phyloP scores from a whole-genome alignment of 2,113 vertebrate species.

The Rhizomys pruinosus region DNA sequence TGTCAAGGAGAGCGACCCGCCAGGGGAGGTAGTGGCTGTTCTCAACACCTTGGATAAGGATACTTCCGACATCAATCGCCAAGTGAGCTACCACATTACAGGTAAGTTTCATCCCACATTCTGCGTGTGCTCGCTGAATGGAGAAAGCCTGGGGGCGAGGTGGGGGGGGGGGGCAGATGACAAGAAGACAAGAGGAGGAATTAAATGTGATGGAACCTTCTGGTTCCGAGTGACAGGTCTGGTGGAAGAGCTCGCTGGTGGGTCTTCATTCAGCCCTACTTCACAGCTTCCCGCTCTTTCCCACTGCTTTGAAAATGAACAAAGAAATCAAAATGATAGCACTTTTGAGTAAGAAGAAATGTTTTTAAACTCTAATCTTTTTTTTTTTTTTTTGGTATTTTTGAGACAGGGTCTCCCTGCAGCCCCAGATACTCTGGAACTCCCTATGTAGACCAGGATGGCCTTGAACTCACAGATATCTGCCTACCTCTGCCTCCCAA shows the following conservation, averaged over 20 bases:
- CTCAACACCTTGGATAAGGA: conserved; percentile 96
- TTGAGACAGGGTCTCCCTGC: too few species aligned
- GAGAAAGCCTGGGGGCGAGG: too few species aligned
- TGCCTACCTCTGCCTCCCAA: too few species aligned
- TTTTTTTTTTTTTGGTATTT: too few species aligned
- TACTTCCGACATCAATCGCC: conserved; percentile 93
- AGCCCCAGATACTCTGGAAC: too few species aligned
- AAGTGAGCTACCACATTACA: conserved; percentile 98
- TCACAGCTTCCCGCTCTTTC: neutral
- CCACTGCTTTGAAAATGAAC: too few species aligned
- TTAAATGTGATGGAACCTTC: neutral
- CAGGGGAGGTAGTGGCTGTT: conserved; percentile 96
- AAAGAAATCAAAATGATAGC: conserved; percentile 30
- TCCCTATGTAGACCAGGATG: too few species aligned
- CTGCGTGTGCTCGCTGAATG: neutral
- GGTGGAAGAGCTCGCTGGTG: accelerated
- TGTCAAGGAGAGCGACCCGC: conserved; percentile 94
- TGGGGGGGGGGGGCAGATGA: accelerated
- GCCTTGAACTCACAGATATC: too few species aligned
- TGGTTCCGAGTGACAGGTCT: neutral
- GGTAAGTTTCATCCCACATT: conserved; percentile 86
- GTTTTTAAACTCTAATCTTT: conserved; percentile 7
- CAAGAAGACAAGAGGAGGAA: neutral
- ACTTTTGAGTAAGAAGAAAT: neutral
- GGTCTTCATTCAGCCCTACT: neutral